Base-by-base conservation (phyloP, 2,888 invertebrate species). In the Lamellibrachia columna region DNA sequence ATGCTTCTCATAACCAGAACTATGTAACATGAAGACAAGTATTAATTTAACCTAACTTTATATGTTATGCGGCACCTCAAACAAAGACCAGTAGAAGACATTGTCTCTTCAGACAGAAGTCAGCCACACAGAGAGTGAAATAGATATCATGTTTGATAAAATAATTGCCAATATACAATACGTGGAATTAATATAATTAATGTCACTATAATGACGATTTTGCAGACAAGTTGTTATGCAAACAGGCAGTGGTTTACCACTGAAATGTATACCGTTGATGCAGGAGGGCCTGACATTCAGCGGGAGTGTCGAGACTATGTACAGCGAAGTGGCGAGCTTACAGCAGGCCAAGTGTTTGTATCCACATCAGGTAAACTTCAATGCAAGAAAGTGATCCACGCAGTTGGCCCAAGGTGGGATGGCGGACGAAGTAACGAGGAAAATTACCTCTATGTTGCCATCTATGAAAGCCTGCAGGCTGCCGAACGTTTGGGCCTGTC, bases 341-440 rank as follows among this genome's bases (percentile, higher is more conserved):
- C 60, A 55, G 93, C 93, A 53, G 95, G 95, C 4, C 92, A 94
- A 40, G 94, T 94, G 8, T 93, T 93, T 11, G 92, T 93, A 7
- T 94, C 94, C 1, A 22, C 15, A 75, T 0, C 75, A 11, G 75
- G 75, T 15, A 15, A 15, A 75, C 75, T 75, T 75, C 75, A 93
- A 3, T 94, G 94, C 92, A 93, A 94, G 28, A 53, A 92, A 28
- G 93, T 95, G 3, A 93, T 95, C 52, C 95, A 95, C 93, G 94
- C 94, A 4, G 95, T 95, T 0, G 94, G 94, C n/a, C 95, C 95
- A 40, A 93, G 91, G 53, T 95, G 95, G 95, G 92, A 58, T 3
- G 94, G 94, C 9, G 95, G 95, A 22, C 28, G 91, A 2, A 40
- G 92, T 6, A 92, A 94, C 75, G 95, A 95, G 55, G 93, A 93